Evolutionary conservation across 2,888 invertebrate genomes (phyloP).

Genomic region (Dusona sp.): DNA sequence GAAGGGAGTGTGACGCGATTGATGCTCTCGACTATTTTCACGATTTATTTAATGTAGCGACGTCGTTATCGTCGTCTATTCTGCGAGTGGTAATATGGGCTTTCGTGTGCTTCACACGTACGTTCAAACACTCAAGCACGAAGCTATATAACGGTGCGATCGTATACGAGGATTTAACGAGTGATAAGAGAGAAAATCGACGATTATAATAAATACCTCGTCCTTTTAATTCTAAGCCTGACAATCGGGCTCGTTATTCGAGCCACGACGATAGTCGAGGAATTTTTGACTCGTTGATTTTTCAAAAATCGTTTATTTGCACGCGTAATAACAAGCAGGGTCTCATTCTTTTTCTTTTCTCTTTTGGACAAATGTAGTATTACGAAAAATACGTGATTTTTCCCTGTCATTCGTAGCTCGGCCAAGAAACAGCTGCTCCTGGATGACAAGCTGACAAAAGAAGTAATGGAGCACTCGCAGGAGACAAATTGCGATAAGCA

Average conservation of each 20-base stretch:
- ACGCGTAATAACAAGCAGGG: slow-evolving; percentile 2
- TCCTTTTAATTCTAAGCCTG: slow-evolving; percentile 10
- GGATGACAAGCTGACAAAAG: not conserved
- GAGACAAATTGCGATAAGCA: slow-evolving; percentile 27
- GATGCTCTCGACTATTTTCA: slow-evolving; percentile 27
- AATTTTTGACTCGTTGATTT: slow-evolving; percentile 1
- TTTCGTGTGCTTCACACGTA: not conserved
- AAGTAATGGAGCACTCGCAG: slow-evolving; percentile 1
- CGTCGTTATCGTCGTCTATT: slow-evolving; percentile 19
- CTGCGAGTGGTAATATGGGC: not conserved
- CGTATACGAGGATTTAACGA: slow-evolving; percentile 10
- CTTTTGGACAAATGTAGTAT: slow-evolving; percentile 13
- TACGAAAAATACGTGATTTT: slow-evolving; percentile 3
- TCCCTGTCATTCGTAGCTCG: not conserved
- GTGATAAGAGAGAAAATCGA: slow-evolving; percentile 30
- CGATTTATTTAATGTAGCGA: slow-evolving; percentile 46
- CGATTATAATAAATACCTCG: slow-evolving; percentile 2
- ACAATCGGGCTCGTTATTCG: slow-evolving; percentile 46
- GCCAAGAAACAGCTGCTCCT: slow-evolving; percentile 9
- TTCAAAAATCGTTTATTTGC: slow-evolving; percentile 42
- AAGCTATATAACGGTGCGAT: slow-evolving; percentile 17
- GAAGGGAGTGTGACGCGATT: slow-evolving; percentile 44
- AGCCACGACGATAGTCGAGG: slow-evolving; percentile 30
- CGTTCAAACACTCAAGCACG: not conserved
- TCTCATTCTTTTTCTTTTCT: not conserved